Evolutionary conservation across 2,888 invertebrate species (phyloP).

Genomic region (Drosophila nigritarsus): DNA sequence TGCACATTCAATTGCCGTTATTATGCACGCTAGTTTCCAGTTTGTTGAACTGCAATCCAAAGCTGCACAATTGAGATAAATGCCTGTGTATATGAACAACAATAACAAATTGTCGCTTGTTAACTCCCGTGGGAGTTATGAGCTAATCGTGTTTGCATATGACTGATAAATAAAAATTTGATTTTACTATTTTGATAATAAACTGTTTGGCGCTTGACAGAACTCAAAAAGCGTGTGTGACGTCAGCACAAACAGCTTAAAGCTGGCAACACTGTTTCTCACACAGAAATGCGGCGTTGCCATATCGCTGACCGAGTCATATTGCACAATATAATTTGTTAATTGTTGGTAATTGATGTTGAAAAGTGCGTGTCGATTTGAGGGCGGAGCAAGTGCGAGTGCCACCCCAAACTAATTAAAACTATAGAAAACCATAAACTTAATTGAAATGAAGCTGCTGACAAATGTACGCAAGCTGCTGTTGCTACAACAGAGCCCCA

Average conservation of each 20-base stretch:
- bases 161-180: conserved; percentile 12
- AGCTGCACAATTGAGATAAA: conserved; percentile 38
- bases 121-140: conserved; percentile 20
- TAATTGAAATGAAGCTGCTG: conserved; percentile 70
- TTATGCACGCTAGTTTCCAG: neutral
- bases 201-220: neutral
- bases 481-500: conserved; percentile 33
- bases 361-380: conserved; percentile 40
- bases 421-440: conserved; percentile 32
- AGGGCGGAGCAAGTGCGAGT: neutral
- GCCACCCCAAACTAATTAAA: conserved; percentile 41
- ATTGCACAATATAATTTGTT: conserved; percentile 51
- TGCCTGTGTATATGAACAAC: conserved; percentile 11
- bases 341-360: conserved; percentile 37
- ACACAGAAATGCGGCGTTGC: conserved; percentile 31
- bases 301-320: conserved; percentile 22
- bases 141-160: conserved; percentile 10
- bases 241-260: conserved; percentile 17
- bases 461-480: conserved; percentile 49
- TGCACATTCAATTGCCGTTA: conserved; percentile 26
- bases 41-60: conserved; percentile 9
- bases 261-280: conserved; percentile 39
- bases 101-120: conserved; percentile 5
- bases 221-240: conserved; percentile 25
- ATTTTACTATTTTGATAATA: conserved; percentile 6